Evolutionary conservation across 2,113 vertebrate genomes (phyloP).

Genomic region (Hemicordylus capensis): DNA sequence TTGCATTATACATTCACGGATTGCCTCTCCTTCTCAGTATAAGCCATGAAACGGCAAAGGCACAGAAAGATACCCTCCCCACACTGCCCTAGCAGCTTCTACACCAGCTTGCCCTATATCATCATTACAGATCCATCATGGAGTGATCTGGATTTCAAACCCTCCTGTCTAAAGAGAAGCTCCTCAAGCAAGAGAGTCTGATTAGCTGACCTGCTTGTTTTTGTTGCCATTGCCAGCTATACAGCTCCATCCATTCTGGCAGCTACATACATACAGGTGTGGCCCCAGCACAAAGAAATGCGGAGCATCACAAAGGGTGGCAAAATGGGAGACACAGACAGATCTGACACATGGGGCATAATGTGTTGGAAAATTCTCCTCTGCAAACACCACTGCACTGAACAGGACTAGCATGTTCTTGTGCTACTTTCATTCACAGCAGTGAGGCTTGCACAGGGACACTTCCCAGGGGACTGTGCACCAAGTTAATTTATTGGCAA

Average conservation of each 20-base stretch:
- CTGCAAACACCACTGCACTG: neutral
- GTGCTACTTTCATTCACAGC: neutral
- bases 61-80: neutral
- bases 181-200: neutral
- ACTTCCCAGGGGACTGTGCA: neutral
- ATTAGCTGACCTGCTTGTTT: neutral
- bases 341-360: neutral
- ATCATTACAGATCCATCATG: neutral
- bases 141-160: neutral
- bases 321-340: neutral
- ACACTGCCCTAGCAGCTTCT: neutral
- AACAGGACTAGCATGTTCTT: neutral
- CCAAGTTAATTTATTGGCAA: neutral
- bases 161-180: neutral
- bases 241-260: neutral
- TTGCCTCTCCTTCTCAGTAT: neutral
- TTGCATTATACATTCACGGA: neutral
- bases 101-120: neutral
- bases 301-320: neutral
- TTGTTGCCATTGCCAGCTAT: neutral
- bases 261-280: neutral
- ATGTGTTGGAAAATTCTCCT: no score
- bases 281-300: neutral
- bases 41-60: neutral
- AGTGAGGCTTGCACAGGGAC: neutral